A percentile compares a stretch with the other conserved stretches of the same genome.
phyloP scores from a whole-genome alignment of 23 tunicate genomes.

The Botrylloides violaceus region DNA sequence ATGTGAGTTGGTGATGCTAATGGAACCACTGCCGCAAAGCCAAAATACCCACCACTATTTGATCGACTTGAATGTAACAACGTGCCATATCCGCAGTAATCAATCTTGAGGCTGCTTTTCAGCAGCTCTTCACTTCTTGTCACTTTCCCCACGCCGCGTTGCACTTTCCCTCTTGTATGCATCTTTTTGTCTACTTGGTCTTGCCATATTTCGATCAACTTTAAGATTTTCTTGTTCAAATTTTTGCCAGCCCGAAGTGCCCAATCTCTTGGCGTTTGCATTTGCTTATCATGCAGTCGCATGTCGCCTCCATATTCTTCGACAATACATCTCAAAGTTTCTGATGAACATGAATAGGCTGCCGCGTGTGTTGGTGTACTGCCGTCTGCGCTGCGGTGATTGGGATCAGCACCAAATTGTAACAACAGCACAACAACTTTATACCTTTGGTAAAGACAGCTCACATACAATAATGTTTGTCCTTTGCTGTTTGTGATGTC shows the following conservation, averaged over 20 bases:
- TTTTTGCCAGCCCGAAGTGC: slow-evolving; percentile 71
- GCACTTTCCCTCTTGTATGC: neutral
- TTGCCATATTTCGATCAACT: slow-evolving; percentile 18
- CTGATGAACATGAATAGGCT: slow-evolving; percentile 46
- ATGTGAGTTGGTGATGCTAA: slow-evolving; percentile 17
- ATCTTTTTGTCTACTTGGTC: neutral
- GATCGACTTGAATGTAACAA: neutral
- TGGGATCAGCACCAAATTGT: slow-evolving; percentile 59
- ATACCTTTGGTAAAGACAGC: slow-evolving; percentile 34
- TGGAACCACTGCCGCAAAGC: slow-evolving; percentile 18
- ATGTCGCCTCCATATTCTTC: slow-evolving; percentile 73
- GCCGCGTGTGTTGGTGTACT: slow-evolving; percentile 97
- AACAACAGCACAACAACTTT: slow-evolving; percentile 60
- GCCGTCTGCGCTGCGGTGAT: slow-evolving; percentile 84
- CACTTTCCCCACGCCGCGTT: neutral
- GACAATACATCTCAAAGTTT: slow-evolving; percentile 29
- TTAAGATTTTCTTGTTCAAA: slow-evolving; percentile 38
- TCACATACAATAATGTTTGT: slow-evolving; percentile 71
- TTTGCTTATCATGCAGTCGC: slow-evolving; percentile 63
- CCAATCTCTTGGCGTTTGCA: slow-evolving; percentile 72
- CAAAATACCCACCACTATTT: neutral
- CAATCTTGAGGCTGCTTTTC: neutral
- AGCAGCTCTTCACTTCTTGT: neutral
- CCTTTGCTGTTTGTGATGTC: slow-evolving; percentile 68
- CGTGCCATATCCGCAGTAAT: slow-evolving; percentile 4